These are phyloP conservation scores for Oreochromis niloticus DNA, from an alignment of 2,113 vertebrate species.

Conservation along the genomic window DNA sequence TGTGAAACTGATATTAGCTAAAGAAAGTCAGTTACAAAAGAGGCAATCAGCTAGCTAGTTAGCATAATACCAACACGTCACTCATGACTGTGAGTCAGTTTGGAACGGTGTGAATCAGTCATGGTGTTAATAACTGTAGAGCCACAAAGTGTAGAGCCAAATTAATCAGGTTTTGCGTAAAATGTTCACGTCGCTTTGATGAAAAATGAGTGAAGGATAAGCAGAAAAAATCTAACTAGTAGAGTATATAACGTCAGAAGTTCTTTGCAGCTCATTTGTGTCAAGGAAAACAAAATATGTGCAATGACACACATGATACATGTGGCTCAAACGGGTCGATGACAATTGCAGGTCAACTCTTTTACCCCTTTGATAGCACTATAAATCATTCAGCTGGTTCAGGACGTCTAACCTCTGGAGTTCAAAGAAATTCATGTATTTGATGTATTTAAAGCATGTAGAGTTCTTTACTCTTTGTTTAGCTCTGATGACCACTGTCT, in stretches of 20 bases:
- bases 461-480: background rate
- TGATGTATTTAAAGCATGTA: background rate
- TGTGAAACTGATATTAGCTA: background rate
- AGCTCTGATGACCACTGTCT: background rate
- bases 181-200: fast-evolving
- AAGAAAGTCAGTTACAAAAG: background rate
- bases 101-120: background rate
- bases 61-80: background rate
- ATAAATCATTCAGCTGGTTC: background rate
- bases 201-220: background rate
- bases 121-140: background rate
- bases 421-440: background rate
- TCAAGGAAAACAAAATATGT: background rate
- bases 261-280: background rate
- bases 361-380: background rate
- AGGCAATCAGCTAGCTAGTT: background rate
- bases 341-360: background rate
- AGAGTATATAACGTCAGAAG: background rate
- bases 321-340: background rate
- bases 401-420: background rate
- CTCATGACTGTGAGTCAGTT: background rate
- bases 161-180: background rate
- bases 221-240: background rate
- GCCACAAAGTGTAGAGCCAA: background rate
- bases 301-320: background rate